Evolutionary conservation across 2,888 invertebrate species (phyloP), one percentile per base, ranked within the genome.

Genomic region (Agrilus mali): DNA sequence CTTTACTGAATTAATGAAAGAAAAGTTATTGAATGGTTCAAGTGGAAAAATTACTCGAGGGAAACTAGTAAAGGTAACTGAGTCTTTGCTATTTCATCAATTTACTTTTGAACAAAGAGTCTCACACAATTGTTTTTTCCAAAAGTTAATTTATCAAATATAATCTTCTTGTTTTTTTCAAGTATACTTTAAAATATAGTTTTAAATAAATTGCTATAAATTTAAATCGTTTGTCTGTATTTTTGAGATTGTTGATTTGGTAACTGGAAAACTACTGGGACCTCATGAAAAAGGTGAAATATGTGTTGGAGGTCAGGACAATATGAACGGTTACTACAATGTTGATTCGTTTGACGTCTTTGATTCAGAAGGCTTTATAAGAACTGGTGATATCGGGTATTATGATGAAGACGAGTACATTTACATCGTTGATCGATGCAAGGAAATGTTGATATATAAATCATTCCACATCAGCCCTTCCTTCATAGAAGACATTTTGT

Each of bases 321-420:
- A 53, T 14, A 60, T 65, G 50, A 59, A 68, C 63, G 71, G 67
- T 4, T 75, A 74, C 54, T 69, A 70, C 53, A 67, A n/a, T 38
- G 50, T 59, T 41, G 69, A 68, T 5, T 71, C 72, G 1, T 61
- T 61, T 10, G 66, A 67, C 15, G 55, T 64, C 1, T 68, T 67
- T 37, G 64, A 69, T 8, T 58, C 61, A 20, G 67, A 67, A 16
- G 65, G 71, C 2, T 75, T 71, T 70, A 59, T 73, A 34, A 70
- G 65, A 51, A 69, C 72, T 2, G 75, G 75, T 0, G 75, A 75
- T 47, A 58, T 73, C 32, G 65, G 68, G 17, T 73, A 69, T 47
- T 69, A 69, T 47, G 73, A 75, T 46, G 66, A 70, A 15, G 61
- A 69, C 17, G 61, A 61, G 48, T 68, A 71, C 49, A 69, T 67